Evolutionary conservation across 2,113 vertebrate species (phyloP).

Genomic region (Herpailurus yagouaroundi): DNA sequence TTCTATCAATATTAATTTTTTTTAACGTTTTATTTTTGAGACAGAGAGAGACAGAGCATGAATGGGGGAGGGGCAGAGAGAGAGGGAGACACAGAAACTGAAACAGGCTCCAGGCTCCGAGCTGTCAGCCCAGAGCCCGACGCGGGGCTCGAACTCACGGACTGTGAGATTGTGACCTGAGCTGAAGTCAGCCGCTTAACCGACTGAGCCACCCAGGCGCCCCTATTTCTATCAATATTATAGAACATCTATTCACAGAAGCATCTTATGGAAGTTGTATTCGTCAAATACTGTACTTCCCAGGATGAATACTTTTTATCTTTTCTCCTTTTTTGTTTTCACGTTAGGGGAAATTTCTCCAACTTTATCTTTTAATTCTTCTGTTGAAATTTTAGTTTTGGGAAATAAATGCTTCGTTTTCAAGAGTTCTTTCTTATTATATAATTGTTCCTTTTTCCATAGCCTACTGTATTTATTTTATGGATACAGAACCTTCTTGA

Average conservation of each 20-base stretch:
- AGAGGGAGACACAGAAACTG: too few species aligned
- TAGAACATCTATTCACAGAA: background rate
- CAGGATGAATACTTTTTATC: background rate
- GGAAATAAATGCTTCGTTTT: background rate
- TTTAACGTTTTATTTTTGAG: too few species aligned
- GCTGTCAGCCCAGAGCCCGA: too few species aligned
- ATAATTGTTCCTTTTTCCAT: background rate
- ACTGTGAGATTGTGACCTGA: too few species aligned
- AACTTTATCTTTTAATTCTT: background rate
- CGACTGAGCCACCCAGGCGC: too few species aligned
- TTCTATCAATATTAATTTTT: background rate
- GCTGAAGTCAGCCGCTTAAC: too few species aligned
- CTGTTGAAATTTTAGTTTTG: background rate
- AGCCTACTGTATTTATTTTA: background rate
- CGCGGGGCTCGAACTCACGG: too few species aligned
- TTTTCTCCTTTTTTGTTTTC: background rate
- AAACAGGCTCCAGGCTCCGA: too few species aligned
- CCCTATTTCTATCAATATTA: background rate
- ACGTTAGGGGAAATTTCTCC: background rate
- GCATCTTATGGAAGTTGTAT: background rate
- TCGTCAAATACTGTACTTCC: background rate
- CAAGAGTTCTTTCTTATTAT: background rate
- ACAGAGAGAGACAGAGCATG: too few species aligned
- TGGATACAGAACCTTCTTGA: background rate
- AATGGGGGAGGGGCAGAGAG: too few species aligned